Conservation (phyloP, 2,888 invertebrate genomes). For the Dugesia japonica region DNA sequence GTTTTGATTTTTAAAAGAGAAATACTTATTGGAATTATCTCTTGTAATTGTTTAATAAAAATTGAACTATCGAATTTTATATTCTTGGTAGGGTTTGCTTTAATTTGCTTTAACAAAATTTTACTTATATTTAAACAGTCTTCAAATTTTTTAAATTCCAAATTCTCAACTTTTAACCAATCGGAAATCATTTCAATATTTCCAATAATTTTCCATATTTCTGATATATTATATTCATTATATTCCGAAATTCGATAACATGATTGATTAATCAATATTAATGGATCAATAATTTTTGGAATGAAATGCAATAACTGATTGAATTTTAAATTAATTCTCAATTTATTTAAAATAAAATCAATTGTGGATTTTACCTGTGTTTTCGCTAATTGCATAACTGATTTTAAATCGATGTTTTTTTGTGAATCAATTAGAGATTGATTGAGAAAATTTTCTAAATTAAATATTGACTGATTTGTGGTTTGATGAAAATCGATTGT, state of each 20-base stretch:
- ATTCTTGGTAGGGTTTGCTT: not conserved
- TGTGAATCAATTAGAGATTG: not conserved
- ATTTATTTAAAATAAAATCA: not conserved
- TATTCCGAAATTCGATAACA: not conserved
- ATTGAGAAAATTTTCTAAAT: not conserved
- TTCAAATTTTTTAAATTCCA: not conserved
- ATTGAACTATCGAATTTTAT: not conserved
- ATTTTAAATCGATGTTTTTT: not conserved
- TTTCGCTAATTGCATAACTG: not conserved
- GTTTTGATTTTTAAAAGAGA: not conserved
- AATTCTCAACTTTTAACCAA: not conserved
- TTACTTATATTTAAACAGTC: not conserved
- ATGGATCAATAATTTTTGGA: not conserved
- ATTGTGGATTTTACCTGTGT: not conserved
- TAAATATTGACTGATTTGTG: not conserved
- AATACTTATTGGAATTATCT: not conserved
- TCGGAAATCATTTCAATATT: not conserved
- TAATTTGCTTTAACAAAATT: not conserved
- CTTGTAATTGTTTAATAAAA: constrained; percentile 1
- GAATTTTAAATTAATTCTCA: not conserved
- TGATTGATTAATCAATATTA: not conserved
- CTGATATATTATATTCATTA: not conserved
- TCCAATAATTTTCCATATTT: not conserved
- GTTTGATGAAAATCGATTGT: not conserved
- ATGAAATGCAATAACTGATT: not conserved